Base-by-base conservation (phyloP, 2,888 invertebrate species). In the Cephus nigrinus region DNA sequence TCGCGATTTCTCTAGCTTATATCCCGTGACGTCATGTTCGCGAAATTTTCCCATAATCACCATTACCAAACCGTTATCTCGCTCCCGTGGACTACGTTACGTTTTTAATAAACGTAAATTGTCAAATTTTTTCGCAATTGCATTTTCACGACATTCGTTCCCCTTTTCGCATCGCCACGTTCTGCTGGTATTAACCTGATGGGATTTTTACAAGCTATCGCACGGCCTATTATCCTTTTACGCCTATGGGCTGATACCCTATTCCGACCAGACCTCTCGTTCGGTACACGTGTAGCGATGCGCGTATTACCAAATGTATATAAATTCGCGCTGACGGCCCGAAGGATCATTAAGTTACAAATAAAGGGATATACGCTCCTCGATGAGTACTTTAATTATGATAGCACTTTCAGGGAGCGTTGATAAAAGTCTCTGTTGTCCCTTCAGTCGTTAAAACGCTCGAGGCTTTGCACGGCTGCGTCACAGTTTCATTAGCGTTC, bases 401-500 rank as follows among this genome's bases (percentile, higher is more conserved):
- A 55, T 23, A 55, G 55, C 2, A 23, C 23, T 55, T 55, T 55
- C 55, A 55, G 55, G 55, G 55, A 9, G 55, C 55, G 23, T 55
- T 55, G 55, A 23, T 55, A 55, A 55, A 55, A 9, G 23, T 55
- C 55, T 55, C 23, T 23, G 55, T 55, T 55, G 55, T 55, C 23
- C 55, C 55, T 23, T 23, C 55, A 55, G 30, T 71, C 71, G 71
- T 33, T 33, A 33, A 71, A 71, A 30, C 5, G 30, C 71, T 71
- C 71, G 30, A 5, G 71, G 32, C 11, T 31, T 71, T 34, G 71
- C 71, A 23, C 30, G 33, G 3, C 33, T 23, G 5, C 71, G 33
- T 71, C 30, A 71, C 32, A 11, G 71, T 33, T 34, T 71, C 71
- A 71, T 71, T 34, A 71, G 71, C 71, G 71, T 34, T 71, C 71